These are phyloP conservation scores for Salticus scenicus DNA, from an alignment of 2,888 invertebrate genomes.

Conservation along the genomic window DNA sequence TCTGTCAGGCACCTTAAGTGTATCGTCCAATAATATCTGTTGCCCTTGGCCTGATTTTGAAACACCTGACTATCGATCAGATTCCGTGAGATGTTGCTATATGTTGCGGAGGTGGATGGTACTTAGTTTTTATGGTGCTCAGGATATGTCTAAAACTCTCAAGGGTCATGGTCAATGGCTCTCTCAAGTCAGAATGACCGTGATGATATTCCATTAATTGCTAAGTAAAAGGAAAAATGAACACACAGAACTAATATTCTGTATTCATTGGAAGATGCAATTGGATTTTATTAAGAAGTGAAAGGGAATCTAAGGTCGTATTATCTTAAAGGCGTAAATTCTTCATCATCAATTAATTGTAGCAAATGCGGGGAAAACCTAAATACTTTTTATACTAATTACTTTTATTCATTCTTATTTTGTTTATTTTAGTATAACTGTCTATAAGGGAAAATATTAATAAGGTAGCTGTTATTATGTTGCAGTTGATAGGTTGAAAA, in stretches of 20 bases:
- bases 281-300: slow-evolving; percentile 8
- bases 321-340: not conserved
- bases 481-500: too few species aligned
- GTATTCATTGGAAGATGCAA: slow-evolving; percentile 6
- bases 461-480: too few species aligned
- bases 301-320: not conserved
- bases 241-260: not conserved
- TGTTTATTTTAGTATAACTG: too few species aligned
- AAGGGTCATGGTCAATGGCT: slow-evolving; percentile 51
- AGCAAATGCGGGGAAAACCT: not conserved
- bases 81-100: slow-evolving; percentile 35
- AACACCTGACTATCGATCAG: slow-evolving; percentile 35
- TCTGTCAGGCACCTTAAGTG: slow-evolving; percentile 27
- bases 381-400: not conserved
- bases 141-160: slow-evolving; percentile 21
- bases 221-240: not conserved
- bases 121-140: not conserved
- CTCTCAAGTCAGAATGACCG: slow-evolving; percentile 24
- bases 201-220: slow-evolving; percentile 34
- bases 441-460: too few species aligned
- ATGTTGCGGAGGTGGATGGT: slow-evolving; percentile 24
- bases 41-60: slow-evolving; percentile 51
- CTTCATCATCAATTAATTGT: not conserved
- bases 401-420: too few species aligned
- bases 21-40: slow-evolving; percentile 24